Evolutionary conservation across 2,797 vertebrate species (phyloP).

Genomic region (Catostomus latipinnis): DNA sequence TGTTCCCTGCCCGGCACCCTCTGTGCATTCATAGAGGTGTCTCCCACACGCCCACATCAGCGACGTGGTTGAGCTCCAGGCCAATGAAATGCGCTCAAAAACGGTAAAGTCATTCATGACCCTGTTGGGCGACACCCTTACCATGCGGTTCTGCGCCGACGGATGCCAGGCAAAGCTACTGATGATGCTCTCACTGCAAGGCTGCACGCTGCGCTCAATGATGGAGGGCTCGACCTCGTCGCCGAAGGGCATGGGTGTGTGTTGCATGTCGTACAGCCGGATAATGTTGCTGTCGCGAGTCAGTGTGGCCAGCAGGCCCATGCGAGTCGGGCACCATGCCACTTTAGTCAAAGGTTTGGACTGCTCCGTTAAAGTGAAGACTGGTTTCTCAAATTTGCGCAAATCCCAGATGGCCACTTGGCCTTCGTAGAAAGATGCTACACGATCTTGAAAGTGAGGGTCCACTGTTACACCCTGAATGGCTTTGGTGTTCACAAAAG

Average conservation of each 20-base stretch:
- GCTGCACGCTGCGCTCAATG: constrained; percentile 97
- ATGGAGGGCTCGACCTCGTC: constrained; percentile 98
- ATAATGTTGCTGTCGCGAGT: constrained; percentile 96
- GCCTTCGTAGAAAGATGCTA: constrained; percentile 97
- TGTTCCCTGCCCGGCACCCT: constrained; percentile 83
- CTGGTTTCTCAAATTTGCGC: constrained; percentile 97
- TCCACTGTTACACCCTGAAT: constrained; percentile 97
- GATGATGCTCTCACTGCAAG: constrained; percentile 87
- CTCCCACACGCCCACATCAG: constrained; percentile 98
- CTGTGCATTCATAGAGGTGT: constrained; percentile 92
- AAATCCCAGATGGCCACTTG: constrained; percentile 99
- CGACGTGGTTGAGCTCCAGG: constrained; percentile 94
- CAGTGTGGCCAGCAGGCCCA: constrained; percentile 92
- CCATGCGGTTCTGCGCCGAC: constrained; percentile 96
- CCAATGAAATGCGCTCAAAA: constrained; percentile 97
- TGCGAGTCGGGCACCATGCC: constrained; percentile 96
- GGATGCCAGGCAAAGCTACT: constrained; percentile 98
- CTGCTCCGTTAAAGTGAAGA: constrained; percentile 94
- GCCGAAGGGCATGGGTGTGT: constrained; percentile 93
- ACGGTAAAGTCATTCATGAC: constrained; percentile 98
- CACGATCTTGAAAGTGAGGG: constrained; percentile 92
- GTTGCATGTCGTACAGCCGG: constrained; percentile 97
- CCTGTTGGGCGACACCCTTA: constrained; percentile 92
- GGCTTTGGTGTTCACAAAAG: constrained; percentile 98
- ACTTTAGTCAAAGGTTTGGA: constrained; percentile 96